Base-by-base conservation (phyloP, 2,888 invertebrate genomes). In the Erebia palarica region DNA sequence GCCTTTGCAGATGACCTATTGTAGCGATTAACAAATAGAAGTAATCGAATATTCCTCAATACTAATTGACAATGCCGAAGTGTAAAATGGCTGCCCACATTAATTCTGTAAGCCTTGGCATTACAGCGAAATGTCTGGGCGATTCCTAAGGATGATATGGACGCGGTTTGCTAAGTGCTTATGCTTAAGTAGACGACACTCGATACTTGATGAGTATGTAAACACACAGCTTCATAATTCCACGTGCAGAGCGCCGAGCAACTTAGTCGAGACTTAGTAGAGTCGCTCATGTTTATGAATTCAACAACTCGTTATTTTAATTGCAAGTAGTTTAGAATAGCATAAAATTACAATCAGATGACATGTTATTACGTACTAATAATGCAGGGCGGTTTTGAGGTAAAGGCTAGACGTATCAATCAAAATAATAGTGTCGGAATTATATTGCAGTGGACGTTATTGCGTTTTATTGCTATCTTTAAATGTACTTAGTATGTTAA, bases 71-170 rank as follows among this genome's bases (percentile, higher is more conserved):
- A 88, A 89, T 88, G 67, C 68, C 70, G 77, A 55, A 79, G 81
- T 83, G 80, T 66, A 90, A 87, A 88, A 88, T 87, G 78, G 84
- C 89, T 81, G 83, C 91, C 90, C 89, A 92, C 90, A 85, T 85
- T 77, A 73, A 78, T 78, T 79, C 76, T 73, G 79, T 73, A 74
- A 83, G 82, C 92, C 92, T 92, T 93, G 92, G 89, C 92, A 92
- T 92, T 92, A 86, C 82, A 77, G 75, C 75, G 68, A 79, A 79
- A 78, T 78, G 82, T 79, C 82, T 81, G 78, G 86, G 86, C 86
- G 92, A 92, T 92, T 85, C 86, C 82, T 82, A 78, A 79, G 82
- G 90, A 90, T 84, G 91, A 90, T 91, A 89, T 83, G 81, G 80
- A 79, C 80, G 75, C 69, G 77, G 73, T 78, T 86, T 85, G 87